Conservation (phyloP, 2,888 invertebrate species). For the Dolichopus griseipennis region DNA sequence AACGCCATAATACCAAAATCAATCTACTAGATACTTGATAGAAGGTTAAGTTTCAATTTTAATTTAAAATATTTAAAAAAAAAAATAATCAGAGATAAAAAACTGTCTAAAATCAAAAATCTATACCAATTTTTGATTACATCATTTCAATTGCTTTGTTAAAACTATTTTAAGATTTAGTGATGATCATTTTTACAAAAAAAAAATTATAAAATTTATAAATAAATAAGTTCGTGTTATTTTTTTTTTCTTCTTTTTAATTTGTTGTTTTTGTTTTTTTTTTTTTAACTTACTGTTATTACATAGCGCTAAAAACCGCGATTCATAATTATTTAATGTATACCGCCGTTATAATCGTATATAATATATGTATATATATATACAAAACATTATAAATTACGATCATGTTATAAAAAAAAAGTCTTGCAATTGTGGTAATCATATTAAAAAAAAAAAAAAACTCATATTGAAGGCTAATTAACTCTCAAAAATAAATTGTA, state of each 20-base stretch:
- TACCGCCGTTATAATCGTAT: background rate
- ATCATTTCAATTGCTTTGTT: background rate
- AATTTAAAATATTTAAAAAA: too few relatives aligned
- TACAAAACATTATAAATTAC: background rate
- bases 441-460: background rate
- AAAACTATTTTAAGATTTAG: background rate
- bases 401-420: background rate
- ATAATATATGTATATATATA: background rate
- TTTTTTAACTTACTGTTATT: too few relatives aligned
- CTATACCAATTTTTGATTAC: background rate
- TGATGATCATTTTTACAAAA: background rate
- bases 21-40: background rate
- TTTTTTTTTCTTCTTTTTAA: too few relatives aligned
- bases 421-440: background rate
- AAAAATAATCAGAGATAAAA: too few relatives aligned
- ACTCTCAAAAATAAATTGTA: background rate
- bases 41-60: background rate
- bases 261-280: too few relatives aligned
- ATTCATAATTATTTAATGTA: background rate
- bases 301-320: too few relatives aligned
- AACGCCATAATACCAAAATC: too few relatives aligned
- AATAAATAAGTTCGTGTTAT: too few relatives aligned
- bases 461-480: constrained; percentile 1
- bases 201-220: too few relatives aligned
- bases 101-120: too few relatives aligned